Base-by-base conservation (phyloP, 2,888 invertebrate genomes). In the Drosophila imparisetae region DNA sequence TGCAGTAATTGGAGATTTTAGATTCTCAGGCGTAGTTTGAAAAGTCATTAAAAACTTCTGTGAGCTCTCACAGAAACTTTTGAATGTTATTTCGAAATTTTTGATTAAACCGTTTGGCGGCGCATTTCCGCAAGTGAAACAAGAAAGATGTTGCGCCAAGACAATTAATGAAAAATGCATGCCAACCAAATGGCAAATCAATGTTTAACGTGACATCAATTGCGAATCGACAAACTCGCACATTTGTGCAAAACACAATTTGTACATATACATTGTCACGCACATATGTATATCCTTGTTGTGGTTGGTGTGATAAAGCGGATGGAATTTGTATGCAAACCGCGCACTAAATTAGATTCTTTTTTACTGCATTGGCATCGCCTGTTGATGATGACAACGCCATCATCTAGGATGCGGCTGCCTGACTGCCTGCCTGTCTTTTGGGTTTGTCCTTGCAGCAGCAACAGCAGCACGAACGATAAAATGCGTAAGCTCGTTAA, bases 331-430 rank as follows among this genome's bases (percentile, higher is more conserved):
- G 92, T 91, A 91, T 91, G 92, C 91, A 91, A 88, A 86, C 86
- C 92, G 88, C 91, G 92, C 86, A 92, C 85, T 86, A 92, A 92
- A 92, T 91, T 92, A 92, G 91, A 91, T 90, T 90, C 84, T 92
- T 91, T 89, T 86, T 86, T 90, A 86, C 90, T 83, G 86, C 90
- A 81, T 76, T 76, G 75, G 81, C 91, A 80, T 78, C 82, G 74
- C 72, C 72, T 77, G 80, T 72, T 74, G 81, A 66, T 81, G 87
- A 81, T 74, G 80, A 63, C 67, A 72, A 70, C 68, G 82, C 59
- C 67, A 78, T 66, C 70, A 66, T 55, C 55, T 55, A 80, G 62
- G 60, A 66, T 78, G 78, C 60, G 71, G 32, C 50, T 32, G 53
- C n/a, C 32, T 15, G 52, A 2, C 24, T 42, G 45, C 1, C 40